These are phyloP conservation scores for Lophius piscatorius DNA, from an alignment of 2,113 vertebrate genomes.

Conservation along the genomic window DNA sequence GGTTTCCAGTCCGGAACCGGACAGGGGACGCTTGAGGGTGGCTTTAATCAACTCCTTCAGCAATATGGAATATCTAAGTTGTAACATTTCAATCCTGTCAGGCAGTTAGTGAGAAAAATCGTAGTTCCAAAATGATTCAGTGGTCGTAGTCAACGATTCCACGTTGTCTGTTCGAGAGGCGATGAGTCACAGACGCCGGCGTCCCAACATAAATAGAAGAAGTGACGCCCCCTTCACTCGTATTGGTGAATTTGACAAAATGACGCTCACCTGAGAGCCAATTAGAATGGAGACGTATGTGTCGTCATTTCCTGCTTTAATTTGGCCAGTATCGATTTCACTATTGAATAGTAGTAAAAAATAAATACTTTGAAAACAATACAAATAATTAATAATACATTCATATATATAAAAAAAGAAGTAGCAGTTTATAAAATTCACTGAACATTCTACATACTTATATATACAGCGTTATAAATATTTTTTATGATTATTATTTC, in stretches of 20 bases:
- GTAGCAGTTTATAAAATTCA: too few relatives aligned
- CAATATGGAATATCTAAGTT: slow-evolving; percentile 73
- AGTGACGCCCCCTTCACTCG: slow-evolving; percentile 35
- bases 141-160: fast-evolving
- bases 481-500: too few relatives aligned
- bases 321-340: too few relatives aligned
- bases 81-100: slow-evolving; percentile 82
- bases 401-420: too few relatives aligned
- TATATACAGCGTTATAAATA: too few relatives aligned
- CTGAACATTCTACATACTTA: too few relatives aligned
- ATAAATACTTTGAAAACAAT: too few relatives aligned
- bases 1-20: slow-evolving; percentile 46
- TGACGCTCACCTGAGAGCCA: slow-evolving; percentile 53
- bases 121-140: slow-evolving; percentile 14
- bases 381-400: too few relatives aligned
- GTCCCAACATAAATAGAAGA: slow-evolving; percentile 33
- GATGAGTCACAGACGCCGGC: slow-evolving; percentile 36
- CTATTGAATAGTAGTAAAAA: too few relatives aligned
- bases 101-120: slow-evolving; percentile 40
- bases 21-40: slow-evolving; percentile 70
- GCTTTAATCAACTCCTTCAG: slow-evolving; percentile 79
- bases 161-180: not conserved
- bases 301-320: too few relatives aligned
- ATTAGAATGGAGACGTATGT: not conserved
- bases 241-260: slow-evolving; percentile 49